Evolutionary conservation across 2,888 invertebrate species (phyloP).

Genomic region (Boloria euphrosyne): DNA sequence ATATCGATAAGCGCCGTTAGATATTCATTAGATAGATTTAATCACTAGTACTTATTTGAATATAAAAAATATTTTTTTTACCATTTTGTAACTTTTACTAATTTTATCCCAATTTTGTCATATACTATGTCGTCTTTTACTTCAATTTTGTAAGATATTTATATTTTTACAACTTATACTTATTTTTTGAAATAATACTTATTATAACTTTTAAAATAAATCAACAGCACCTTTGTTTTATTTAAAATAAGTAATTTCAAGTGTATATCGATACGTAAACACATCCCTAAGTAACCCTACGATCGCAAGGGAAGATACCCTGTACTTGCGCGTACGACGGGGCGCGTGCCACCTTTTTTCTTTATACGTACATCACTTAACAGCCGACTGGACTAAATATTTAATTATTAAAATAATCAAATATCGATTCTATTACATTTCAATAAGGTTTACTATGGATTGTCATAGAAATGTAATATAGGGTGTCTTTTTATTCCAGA

Average conservation of each 20-base stretch:
- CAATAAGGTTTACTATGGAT: constrained; percentile 33
- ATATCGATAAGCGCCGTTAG: constrained; percentile 1
- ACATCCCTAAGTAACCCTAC: constrained; percentile 56
- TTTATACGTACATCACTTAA: constrained; percentile 66
- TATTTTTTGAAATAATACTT: no score
- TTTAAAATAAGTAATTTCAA: no score
- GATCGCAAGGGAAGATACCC: constrained; percentile 76
- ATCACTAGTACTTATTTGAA: no score
- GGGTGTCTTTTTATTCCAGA: constrained; percentile 53
- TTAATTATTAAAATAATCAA: constrained; percentile 26
- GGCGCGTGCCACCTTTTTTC: constrained; percentile 81
- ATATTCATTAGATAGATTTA: not conserved
- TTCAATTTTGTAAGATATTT: no score
- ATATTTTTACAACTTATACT: no score
- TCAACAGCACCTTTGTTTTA: no score
- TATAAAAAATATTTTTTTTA: no score
- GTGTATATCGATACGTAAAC: constrained; percentile 40
- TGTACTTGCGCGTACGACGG: constrained; percentile 65
- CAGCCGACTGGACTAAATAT: constrained; percentile 48
- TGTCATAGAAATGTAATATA: constrained; percentile 36
- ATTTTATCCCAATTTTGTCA: no score
- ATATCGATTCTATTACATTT: constrained; percentile 26
- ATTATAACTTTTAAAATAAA: no score
- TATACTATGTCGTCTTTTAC: no score
- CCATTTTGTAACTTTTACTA: not conserved